These are phyloP conservation scores for Megalops cyprinoides DNA, from an alignment of 2,797 vertebrate genomes.

Conservation along the genomic window DNA sequence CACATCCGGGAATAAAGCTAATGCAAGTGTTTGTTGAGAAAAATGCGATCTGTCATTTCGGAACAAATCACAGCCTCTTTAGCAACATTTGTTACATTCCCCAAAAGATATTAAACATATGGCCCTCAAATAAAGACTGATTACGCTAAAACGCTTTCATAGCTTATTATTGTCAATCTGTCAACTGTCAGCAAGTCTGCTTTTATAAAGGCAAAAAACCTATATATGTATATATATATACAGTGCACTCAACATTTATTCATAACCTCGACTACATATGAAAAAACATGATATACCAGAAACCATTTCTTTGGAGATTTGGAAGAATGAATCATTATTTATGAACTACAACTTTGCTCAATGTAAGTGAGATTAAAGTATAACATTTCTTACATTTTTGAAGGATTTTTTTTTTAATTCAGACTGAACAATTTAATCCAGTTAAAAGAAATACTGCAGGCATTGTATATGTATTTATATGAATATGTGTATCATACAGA, in stretches of 20 bases:
- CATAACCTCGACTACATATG: no score
- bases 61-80: conserved; percentile 47
- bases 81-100: conserved; percentile 53
- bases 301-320: no score
- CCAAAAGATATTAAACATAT: conserved; percentile 65
- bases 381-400: no score
- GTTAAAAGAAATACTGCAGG: no score
- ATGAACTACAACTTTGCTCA: no score
- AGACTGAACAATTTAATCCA: no score
- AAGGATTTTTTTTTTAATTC: no score
- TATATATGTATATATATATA: conserved; percentile 33
- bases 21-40: conserved; percentile 59
- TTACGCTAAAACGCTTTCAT: conserved; percentile 68
- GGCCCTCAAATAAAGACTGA: conserved; percentile 60
- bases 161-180: conserved; percentile 63
- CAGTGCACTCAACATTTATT: no score
- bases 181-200: conserved; percentile 60
- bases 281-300: no score
- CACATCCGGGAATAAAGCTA: conserved; percentile 58
- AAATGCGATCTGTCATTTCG: conserved; percentile 47
- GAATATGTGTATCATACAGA: conserved; percentile 54
- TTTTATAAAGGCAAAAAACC: conserved; percentile 50
- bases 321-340: no score
- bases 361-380: no score
- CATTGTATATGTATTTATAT: conserved; percentile 54